phyloP scores from a whole-genome alignment of 2,797 vertebrate species.

The Acipenser transmontanus region DNA sequence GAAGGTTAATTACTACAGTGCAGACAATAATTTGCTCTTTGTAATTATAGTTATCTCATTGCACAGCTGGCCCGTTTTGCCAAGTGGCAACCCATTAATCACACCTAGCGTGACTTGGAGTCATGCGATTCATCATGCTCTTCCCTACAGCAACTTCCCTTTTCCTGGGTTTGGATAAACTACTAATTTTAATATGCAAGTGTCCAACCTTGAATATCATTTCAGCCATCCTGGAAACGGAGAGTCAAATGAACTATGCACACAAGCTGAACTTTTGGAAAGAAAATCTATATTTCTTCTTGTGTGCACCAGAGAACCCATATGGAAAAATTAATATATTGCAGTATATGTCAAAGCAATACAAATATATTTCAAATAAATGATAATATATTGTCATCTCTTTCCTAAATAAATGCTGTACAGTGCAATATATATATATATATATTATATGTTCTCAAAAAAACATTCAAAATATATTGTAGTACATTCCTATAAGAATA shows the following conservation, averaged over 20 bases:
- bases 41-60: conserved; percentile 74
- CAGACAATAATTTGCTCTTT: conserved; percentile 74
- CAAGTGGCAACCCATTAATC: conserved; percentile 73
- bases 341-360: no score
- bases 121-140: conserved; percentile 77
- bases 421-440: no score
- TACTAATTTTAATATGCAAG: conserved; percentile 64
- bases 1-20: conserved; percentile 78
- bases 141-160: conserved; percentile 38
- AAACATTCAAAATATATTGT: no score
- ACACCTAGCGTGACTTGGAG: conserved; percentile 68
- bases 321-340: no score
- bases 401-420: no score
- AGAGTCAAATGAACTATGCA: conserved; percentile 35
- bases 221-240: conserved; percentile 33
- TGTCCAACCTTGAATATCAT: conserved; percentile 55
- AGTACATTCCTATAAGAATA: no score
- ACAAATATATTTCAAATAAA: no score
- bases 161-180: conserved; percentile 61
- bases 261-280: conserved; percentile 29
- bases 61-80: conserved; percentile 59
- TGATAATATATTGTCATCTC: no score
- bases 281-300: conserved; percentile 32
- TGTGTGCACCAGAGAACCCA: no score
- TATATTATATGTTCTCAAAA: no score